Conservation (phyloP, 35 echinoderm and acorn worm species). For the Hemicentrotus pulcherrimus region DNA sequence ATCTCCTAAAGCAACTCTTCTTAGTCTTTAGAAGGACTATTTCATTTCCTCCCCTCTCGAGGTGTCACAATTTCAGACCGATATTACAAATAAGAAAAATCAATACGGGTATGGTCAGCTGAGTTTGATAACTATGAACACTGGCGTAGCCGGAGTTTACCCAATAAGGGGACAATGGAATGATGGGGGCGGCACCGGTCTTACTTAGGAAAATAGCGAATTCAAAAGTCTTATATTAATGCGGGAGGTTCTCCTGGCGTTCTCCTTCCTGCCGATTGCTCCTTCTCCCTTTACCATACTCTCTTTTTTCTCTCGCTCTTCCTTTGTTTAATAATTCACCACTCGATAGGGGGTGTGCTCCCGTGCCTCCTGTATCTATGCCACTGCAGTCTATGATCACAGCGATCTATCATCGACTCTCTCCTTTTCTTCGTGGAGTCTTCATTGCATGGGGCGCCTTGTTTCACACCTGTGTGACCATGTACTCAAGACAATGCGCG, state of each 20-base stretch:
- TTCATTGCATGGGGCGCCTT: background rate
- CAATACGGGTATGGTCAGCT: background rate
- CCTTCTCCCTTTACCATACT: no score
- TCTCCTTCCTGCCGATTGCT: no score
- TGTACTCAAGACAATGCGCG: constrained; percentile 9
- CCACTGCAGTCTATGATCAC: background rate
- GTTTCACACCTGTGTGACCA: constrained; percentile 43
- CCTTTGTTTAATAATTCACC: background rate
- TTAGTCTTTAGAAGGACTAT: no score
- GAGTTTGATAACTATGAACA: background rate
- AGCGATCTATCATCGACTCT: background rate
- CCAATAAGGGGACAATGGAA: no score
- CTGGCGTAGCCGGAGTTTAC: background rate
- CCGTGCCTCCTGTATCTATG: background rate
- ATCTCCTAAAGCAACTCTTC: background rate
- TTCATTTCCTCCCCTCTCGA: background rate
- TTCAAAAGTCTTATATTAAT: no score
- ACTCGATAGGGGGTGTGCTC: background rate
- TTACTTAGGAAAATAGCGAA: no score
- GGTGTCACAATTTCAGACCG: constrained; percentile 1
- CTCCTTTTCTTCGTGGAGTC: background rate
- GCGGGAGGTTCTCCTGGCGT: no score
- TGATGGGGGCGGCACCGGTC: no score
- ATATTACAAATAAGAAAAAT: background rate
- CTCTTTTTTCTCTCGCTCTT: no score